Percentiles rank a stretch among this genome's conserved stretches.
These are phyloP conservation scores for Aphelenchoides besseyi DNA, from an alignment of 1,140 invertebrate genomes.

Conservation along the genomic window DNA sequence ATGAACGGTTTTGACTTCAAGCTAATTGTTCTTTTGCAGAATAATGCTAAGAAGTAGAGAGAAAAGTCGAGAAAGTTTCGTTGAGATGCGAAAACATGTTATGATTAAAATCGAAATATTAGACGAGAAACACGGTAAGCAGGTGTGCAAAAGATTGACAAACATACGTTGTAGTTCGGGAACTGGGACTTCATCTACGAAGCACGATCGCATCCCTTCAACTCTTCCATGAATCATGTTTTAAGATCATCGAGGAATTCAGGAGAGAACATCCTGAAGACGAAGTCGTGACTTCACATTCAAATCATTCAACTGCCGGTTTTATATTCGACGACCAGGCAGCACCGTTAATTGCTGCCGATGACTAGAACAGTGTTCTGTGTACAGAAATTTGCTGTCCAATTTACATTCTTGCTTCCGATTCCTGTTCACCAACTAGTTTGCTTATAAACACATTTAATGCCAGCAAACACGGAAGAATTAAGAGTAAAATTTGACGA, in stretches of 20 bases:
- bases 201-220: slow-evolving; percentile 23
- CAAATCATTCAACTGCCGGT: neutral
- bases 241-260: slow-evolving; percentile 26
- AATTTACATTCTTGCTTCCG: neutral
- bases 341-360: neutral
- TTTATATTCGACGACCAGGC: neutral
- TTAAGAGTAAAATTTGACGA: neutral
- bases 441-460: slow-evolving; percentile 2
- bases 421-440: neutral
- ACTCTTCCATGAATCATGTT: slow-evolving; percentile 12
- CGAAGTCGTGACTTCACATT: neutral
- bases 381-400: too few relatives aligned
- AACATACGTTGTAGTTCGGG: slow-evolving; percentile 42
- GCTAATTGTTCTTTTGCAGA: slow-evolving; percentile 25
- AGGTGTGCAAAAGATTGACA: neutral
- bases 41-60: slow-evolving; percentile 88
- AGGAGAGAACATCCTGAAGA: neutral
- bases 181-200: slow-evolving; percentile 41
- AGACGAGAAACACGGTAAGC: slow-evolving; percentile 83
- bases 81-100: slow-evolving; percentile 85
- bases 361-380: slow-evolving; percentile 1
- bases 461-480: neutral
- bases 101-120: slow-evolving; percentile 91
- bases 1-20: neutral
- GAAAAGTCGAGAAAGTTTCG: slow-evolving; percentile 83